Base-by-base conservation (phyloP, 1,140 invertebrate species). In the Drosophila takahashii region DNA sequence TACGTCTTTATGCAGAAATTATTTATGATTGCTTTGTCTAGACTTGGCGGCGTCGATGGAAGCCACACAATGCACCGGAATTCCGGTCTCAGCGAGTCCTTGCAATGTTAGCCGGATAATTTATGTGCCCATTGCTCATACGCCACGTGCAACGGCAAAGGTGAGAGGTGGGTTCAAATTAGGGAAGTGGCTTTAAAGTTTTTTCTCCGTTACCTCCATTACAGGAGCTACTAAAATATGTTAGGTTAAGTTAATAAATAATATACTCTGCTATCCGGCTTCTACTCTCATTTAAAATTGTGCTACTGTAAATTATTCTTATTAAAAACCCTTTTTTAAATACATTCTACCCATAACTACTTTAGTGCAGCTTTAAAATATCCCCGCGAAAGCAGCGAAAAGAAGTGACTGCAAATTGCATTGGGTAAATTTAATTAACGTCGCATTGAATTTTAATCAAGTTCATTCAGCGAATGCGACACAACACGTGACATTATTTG, bases 11-110 rank as follows among this genome's bases (percentile, higher is more conserved):
- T 83, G 84, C 83, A 66, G 71, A 87, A 87, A 87, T 87, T 87
- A 87, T 87, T 87, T 87, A 87, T 87, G 83, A 87, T 89, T 87
- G 83, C 71, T 83, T 87, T 87, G 83, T 87, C 83, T 87, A 87
- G 83, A 87, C 83, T 69, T 83, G 50, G 66, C 85, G 81, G 61
- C 66, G 66, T 32, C 66, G 8, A 42, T 48, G 52, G 69, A 59
- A 70, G 66, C 66, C 80, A 50, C 69, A 86, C 83, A 87, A 87
- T 86, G 83, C 83, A 86, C 83, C 83, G 83, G 83, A 87, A 87
- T 87, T 87, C 83, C 83, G 83, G 42, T 16, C 42, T 29, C 34
- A 27, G 27, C 26, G 45, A 81, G 79, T 64, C 69, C 67, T 73
- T 67, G 72, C 79, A 70, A 53, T 57, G 60, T 69, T 75, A 22